Evolutionary conservation across 2,888 invertebrate genomes (phyloP).

Genomic region (Eulithis testata): DNA sequence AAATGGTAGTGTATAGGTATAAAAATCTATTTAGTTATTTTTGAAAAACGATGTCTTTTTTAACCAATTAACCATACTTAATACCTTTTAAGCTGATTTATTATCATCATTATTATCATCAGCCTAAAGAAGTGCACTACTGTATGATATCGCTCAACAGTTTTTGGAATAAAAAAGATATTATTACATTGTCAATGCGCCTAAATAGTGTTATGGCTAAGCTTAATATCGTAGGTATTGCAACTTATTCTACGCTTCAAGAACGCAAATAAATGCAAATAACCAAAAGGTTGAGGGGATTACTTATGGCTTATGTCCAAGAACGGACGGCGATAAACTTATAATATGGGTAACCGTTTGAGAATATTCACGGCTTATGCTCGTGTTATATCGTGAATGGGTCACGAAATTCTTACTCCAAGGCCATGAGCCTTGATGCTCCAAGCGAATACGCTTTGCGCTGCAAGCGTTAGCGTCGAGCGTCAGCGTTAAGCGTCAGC

Average conservation of each 20-base stretch:
- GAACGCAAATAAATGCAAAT: constrained; percentile 44
- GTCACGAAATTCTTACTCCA: constrained; percentile 18
- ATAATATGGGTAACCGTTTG: constrained; percentile 41
- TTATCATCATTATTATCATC: too few species aligned
- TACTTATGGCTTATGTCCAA: constrained; percentile 47
- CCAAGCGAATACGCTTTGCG: too few species aligned
- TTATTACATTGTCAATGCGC: too few species aligned
- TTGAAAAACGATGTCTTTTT: not conserved
- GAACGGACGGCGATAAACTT: constrained; percentile 45
- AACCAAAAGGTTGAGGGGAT: constrained; percentile 46
- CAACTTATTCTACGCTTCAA: constrained; percentile 13
- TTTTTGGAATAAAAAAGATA: too few species aligned
- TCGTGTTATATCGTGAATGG: constrained; percentile 34
- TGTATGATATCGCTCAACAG: too few species aligned
- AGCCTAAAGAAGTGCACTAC: too few species aligned
- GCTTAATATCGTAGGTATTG: too few species aligned
- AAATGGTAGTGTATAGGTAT: not conserved
- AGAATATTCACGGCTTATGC: constrained; percentile 41
- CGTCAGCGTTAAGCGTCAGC: too few species aligned
- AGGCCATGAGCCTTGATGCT: not conserved
- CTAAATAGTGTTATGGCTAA: too few species aligned
- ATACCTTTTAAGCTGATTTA: too few species aligned
- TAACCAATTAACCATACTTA: not conserved
- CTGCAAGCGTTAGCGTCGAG: too few species aligned
- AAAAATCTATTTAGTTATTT: not conserved